These are phyloP conservation scores for Resseliella maxima DNA, from an alignment of 2,888 invertebrate species.

Conservation along the genomic window DNA sequence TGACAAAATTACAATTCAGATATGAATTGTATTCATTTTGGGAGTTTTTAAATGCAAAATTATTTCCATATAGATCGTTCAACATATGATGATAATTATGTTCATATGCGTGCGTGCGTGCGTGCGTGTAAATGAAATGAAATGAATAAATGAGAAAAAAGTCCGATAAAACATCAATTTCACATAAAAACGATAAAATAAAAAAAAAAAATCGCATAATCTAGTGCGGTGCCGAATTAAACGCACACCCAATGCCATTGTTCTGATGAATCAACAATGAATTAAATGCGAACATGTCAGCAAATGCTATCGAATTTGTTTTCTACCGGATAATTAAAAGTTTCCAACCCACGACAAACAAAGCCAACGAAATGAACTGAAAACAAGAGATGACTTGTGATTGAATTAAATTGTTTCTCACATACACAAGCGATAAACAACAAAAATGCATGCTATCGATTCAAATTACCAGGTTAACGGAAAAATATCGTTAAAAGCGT, in stretches of 20 bases:
- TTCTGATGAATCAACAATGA: not conserved
- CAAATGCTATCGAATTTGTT: not conserved
- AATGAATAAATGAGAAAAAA: not conserved
- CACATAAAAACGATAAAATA: slow-evolving; percentile 23
- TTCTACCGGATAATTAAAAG: not conserved
- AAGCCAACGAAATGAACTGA: not conserved
- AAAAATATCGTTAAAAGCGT: not conserved
- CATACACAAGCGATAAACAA: not conserved
- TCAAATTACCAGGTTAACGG: not conserved
- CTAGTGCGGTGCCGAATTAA: not conserved
- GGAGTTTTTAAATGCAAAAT: not conserved
- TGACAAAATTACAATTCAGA: not conserved
- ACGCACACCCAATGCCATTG: not conserved
- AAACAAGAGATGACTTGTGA: slow-evolving; percentile 22
- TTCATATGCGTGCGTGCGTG: too few relatives aligned
- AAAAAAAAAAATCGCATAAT: not conserved
- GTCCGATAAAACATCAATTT: not conserved
- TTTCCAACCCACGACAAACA: too few relatives aligned
- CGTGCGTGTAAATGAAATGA: not conserved
- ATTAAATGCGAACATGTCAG: slow-evolving; percentile 9
- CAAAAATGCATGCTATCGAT: not conserved
- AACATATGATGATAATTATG: slow-evolving; percentile 26
- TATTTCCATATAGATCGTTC: not conserved
- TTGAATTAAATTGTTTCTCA: not conserved
- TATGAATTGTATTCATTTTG: not conserved